Evolutionary conservation across 2,888 invertebrate genomes (phyloP), one percentile per base, ranked within the genome.

Genomic region (Hipparchia semele): DNA sequence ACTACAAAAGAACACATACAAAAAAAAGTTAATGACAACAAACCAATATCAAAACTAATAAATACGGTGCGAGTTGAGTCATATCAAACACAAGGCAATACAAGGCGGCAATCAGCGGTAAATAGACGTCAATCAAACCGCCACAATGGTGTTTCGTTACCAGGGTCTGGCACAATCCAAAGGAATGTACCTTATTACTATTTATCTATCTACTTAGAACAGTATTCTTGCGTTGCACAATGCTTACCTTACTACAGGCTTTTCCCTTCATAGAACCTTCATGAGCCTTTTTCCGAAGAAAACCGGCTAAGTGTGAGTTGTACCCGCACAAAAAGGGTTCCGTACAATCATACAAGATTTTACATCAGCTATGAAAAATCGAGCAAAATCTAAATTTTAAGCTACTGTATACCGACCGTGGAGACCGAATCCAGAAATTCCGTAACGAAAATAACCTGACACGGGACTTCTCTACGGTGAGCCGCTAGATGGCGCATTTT

Each of bases 41-140:
- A 69, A 53, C 69, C 69, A 69, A 69, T 69, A 61, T 60, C 53
- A 69, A 62, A 68, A 60, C 61, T 45, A 69, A 69, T 61, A 61
- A 61, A 61, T 49, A 8, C 49, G 23, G 23, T 8, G 12, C 54
- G 46, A 10, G 61, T 69, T 62, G 69, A 33, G 69, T 54, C 60
- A 69, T 60, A 61, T 49, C 56, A 56, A 66, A 67, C 12, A 65
- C 49, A 62, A 62, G 62, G 56, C 53, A 54, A 67, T 68, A 73
- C 75, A 72, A 76, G 62, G 39, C 33, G n/a, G 71, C 72, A 76
- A 76, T 76, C 76, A 74, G 76, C 66, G 76, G 74, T 73, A 72
- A 73, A 76, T 66, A 67, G 62, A 68, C 66, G 76, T 73, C 76
- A 74, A 74, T 76, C 74, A 74, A 49, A 39, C 61, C 62, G 70